phyloP scores from a whole-genome alignment of 2,888 invertebrate species.

The Tridacna gigas region DNA sequence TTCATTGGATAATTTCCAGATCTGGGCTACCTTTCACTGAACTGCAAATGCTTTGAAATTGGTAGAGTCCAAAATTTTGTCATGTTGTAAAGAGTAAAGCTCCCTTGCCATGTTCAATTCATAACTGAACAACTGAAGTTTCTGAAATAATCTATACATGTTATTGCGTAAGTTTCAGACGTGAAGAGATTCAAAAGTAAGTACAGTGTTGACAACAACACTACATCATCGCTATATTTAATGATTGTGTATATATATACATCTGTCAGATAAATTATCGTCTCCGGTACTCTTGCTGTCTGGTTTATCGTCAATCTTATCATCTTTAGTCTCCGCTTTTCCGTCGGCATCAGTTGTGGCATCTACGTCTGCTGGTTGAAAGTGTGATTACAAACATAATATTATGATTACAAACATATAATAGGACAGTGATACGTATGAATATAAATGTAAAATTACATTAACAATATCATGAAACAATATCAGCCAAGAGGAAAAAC shows the following conservation, averaged over 20 bases:
- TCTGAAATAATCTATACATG: no score
- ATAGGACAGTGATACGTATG: no score
- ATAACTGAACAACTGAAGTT: no score
- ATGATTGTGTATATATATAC: conserved; percentile 1
- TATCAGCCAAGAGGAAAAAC: no score
- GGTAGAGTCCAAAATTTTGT: no score
- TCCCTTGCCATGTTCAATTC: no score
- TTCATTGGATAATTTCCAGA: no score
- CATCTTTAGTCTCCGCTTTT: background rate
- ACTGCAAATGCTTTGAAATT: no score
- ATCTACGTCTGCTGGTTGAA: conserved; percentile 9
- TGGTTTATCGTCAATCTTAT: background rate
- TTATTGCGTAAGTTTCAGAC: background rate
- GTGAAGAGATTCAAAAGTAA: conserved; percentile 2
- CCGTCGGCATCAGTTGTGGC: background rate
- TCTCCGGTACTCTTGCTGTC: conserved; percentile 3
- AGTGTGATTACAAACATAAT: background rate
- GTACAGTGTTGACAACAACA: background rate
- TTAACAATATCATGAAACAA: no score
- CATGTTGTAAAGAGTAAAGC: no score
- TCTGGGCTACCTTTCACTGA: no score
- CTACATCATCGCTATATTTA: background rate
- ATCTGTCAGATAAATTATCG: conserved; percentile 3
- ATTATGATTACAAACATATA: background rate
- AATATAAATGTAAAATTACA: no score